Evolutionary conservation across 1,140 invertebrate genomes (phyloP), one percentile per base, ranked within the genome.

Genomic region (Hestina assimilis): DNA sequence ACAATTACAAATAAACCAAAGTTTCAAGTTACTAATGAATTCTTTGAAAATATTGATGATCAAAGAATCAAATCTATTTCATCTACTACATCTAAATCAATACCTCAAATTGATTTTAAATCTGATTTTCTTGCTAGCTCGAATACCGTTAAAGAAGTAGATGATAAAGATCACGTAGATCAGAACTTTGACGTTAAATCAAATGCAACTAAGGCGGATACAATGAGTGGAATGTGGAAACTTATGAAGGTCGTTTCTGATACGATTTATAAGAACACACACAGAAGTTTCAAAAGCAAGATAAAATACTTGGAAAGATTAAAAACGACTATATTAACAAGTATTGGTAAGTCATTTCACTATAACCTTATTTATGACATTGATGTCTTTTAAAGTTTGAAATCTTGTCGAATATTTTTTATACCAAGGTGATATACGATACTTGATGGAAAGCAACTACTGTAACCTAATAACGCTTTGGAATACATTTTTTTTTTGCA

Each of bases 261-360:
- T 11, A 89, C 81, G 2, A 89, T 92, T 71, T 79, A 91, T 3
- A 78, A 77, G 43, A 90, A 90, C 35, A 89, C 90, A 1, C 81
- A 87, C 5, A 75, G 87, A 26, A 84, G 77, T 21, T 79, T 92
- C 19, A 87, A 87, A 33, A 88, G 88, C 21, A 93, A 93, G 83
- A 76, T 92, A n/a, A 79, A 81, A 52, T 89, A 90, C 33, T 76
- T 93, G 12, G 83, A 89, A 43, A 70, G 89, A 23, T 69, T 93
- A n/a, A 89, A 89, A 35, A 79, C 91, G 61, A 82, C 87, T 59
- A 76, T 93, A 17, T 63, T 92, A 48, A 68, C 74, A 15, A 87
- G 90, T 54, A 92, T 93, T 61, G 89, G 92, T 92, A 78, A 87
- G 89, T 17, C 5, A 3, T 19, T 35, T 12, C 12, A 12, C n/a